Conservation (phyloP, 2,113 vertebrate genomes). For the Erythrocercus mccallii region DNA sequence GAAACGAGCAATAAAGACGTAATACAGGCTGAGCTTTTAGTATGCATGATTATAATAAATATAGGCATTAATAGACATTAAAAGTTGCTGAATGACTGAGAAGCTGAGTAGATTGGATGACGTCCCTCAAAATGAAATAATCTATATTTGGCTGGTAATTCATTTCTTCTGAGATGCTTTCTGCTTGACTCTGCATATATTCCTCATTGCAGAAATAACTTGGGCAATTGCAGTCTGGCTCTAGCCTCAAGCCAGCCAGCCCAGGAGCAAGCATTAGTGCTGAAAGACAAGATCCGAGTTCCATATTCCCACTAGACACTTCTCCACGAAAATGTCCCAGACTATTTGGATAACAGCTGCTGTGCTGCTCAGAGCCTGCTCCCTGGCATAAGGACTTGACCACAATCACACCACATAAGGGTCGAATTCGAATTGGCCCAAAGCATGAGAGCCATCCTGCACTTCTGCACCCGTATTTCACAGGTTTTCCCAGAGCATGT, state of each 20-base stretch:
- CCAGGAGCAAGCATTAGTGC: not conserved
- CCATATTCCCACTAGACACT: not conserved
- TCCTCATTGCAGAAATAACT: conserved; percentile 51
- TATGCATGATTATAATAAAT: not conserved
- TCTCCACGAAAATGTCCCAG: not conserved
- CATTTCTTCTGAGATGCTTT: conserved; percentile 21
- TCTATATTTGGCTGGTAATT: conserved; percentile 41
- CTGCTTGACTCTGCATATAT: conserved; percentile 43
- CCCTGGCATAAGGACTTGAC: not conserved
- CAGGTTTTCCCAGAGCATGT: not conserved
- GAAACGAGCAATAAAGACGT: not conserved
- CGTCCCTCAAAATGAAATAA: conserved; percentile 26
- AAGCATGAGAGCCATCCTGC: not conserved
- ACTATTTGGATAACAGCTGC: not conserved
- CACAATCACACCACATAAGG: accelerated
- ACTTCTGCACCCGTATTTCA: not conserved
- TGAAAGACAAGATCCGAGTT: not conserved
- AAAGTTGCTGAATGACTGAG: conserved; percentile 28
- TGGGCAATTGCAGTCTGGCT: not conserved
- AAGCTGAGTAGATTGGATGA: conserved; percentile 18
- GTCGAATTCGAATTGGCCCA: accelerated
- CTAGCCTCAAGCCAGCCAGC: not conserved
- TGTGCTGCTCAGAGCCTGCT: not conserved
- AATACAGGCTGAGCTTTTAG: not conserved
- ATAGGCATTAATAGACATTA: not conserved